Evolutionary conservation across 2,113 vertebrate species (phyloP), one percentile per base, ranked within the genome.

Genomic region (Piaya cayana): DNA sequence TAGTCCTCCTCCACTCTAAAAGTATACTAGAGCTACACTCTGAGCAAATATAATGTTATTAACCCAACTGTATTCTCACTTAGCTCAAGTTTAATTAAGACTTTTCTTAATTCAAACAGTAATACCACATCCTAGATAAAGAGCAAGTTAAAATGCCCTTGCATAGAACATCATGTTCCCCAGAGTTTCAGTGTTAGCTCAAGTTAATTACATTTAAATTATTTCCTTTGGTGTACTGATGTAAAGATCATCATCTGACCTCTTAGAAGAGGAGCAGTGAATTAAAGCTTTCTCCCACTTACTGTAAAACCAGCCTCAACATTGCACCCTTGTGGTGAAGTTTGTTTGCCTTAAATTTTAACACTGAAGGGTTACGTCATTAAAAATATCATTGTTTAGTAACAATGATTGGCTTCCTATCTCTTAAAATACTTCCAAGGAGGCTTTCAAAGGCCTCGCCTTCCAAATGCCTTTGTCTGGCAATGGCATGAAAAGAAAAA

Each of bases 121-220:
- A 65, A 26, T 74, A 88, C 18, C 20, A 1, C 27, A 62, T 62
- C 25, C 47, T 30, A 67, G 76, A 78, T 63, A 86, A 91, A 81
- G 29, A 82, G 30, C 74, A 94, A 59, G 71, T 76, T 60, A 56
- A 93, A 76, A 27, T 9, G 17, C 37, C 22, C 29, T 82, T 45
- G 19, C 62, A 19, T 1, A 53, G 58, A 83, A 34, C 26, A 55
- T 45, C 34, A 7, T 1, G 5, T 58, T 92, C 89, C 86, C 91
- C 55, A 60, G 95, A 84, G 91, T 78, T 84, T 37, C 81, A 59
- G 42, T 42, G 77, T 84, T 94, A 84, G 45, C 83, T 89, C 86
- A 42, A 83, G 64, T 70, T 96, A 95, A 95, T 94, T 75, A 88
- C 13, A 43, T 85, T 90, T 64, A 82, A 95, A 79, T 71, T 64